Conservation (phyloP, 2,797 vertebrate genomes). For the Enteromius afrohamiltoni region DNA sequence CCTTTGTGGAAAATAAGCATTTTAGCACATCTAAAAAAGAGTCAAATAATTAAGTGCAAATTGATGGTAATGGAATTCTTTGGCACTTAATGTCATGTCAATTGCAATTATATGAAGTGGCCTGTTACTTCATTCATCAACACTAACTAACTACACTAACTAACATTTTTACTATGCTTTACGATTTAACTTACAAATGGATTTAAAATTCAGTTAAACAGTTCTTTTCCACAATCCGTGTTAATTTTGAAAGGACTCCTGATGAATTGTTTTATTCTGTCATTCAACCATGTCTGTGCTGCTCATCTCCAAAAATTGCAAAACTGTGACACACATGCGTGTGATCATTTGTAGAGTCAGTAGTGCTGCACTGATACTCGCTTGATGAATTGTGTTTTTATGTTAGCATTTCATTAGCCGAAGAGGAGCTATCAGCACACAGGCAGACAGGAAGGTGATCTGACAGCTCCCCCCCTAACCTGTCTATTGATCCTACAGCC, state of each 20-base stretch:
- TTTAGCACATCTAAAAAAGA: background rate
- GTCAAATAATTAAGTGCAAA: background rate
- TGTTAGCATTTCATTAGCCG: conserved; percentile 58
- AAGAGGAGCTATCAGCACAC: conserved; percentile 54
- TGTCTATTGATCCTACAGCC: conserved; percentile 60
- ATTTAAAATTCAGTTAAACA: background rate
- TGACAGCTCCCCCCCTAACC: conserved; percentile 55
- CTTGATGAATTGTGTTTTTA: conserved; percentile 37
- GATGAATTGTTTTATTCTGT: background rate
- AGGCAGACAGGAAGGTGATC: conserved; percentile 46
- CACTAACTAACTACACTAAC: background rate
- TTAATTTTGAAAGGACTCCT: background rate
- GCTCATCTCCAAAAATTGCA: background rate
- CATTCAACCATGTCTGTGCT: background rate
- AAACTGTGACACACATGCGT: background rate
- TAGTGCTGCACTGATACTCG: background rate
- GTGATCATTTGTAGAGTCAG: background rate
- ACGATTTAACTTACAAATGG: background rate
- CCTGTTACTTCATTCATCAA: background rate
- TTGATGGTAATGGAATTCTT: background rate
- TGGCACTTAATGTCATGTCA: background rate
- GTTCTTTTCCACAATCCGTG: background rate
- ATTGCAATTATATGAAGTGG: background rate
- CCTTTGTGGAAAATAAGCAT: background rate
- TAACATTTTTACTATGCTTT: background rate